These are phyloP conservation scores for Tipula unca DNA, from an alignment of 2,888 invertebrate genomes.

Conservation along the genomic window DNA sequence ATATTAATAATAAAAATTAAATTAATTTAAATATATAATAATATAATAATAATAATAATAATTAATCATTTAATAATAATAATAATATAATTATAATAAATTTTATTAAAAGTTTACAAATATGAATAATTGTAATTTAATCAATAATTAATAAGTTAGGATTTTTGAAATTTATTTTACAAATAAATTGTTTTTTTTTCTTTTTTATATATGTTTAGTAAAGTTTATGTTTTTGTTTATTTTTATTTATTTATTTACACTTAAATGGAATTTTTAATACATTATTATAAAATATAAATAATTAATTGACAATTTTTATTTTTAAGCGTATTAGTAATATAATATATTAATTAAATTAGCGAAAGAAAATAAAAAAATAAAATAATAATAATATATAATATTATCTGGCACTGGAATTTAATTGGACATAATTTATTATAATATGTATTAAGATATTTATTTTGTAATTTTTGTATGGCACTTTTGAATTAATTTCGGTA, in stretches of 20 bases:
- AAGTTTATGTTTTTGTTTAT: background rate
- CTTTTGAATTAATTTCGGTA: constrained; percentile 14
- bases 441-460: background rate
- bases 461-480: constrained; percentile 8
- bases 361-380: background rate
- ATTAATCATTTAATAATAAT: background rate
- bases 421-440: background rate
- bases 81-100: constrained; percentile 3
- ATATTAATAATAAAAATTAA: constrained; percentile 10
- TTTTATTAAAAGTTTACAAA: constrained; percentile 9
- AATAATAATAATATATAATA: background rate
- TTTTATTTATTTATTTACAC: background rate
- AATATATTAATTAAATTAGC: background rate
- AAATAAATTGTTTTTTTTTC: background rate
- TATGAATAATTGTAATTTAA: constrained; percentile 2
- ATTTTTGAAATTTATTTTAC: background rate
- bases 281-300: background rate
- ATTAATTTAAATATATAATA: constrained; percentile 8
- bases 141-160: constrained; percentile 18
- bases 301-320: background rate
- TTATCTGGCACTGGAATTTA: background rate
- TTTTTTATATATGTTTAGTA: background rate
- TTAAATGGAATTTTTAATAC: background rate
- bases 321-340: background rate
- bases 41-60: background rate